A percentile compares a stretch with the other conserved stretches of the same genome.
phyloP scores from a whole-genome alignment of 92 coral and sea anemone species.

The Porites rus region DNA sequence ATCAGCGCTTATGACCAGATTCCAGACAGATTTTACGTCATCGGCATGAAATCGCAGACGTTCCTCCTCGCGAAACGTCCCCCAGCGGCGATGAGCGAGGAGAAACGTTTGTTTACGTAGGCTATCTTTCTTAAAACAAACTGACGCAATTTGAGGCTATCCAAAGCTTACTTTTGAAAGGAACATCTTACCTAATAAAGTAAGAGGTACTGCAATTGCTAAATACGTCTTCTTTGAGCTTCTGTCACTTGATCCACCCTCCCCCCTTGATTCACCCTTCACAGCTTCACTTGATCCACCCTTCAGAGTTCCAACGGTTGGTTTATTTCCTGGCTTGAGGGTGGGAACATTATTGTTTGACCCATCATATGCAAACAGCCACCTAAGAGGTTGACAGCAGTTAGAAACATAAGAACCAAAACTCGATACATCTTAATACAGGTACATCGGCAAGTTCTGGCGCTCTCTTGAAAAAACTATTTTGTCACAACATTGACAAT shows the following conservation, averaged over 20 bases:
- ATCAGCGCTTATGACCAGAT: no score
- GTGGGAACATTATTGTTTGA: no score
- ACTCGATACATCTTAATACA: not conserved
- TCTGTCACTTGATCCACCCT: not conserved
- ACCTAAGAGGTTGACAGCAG: not conserved
- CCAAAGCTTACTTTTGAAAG: not conserved
- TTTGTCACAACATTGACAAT: no score
- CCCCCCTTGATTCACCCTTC: no score
- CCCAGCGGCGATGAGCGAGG: no score
- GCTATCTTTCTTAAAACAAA: no score
- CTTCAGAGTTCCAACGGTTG: conserved; percentile 33
- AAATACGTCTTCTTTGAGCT: conserved; percentile 14
- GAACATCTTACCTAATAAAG: conserved; percentile 51
- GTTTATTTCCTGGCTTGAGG: not conserved
- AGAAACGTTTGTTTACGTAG: no score
- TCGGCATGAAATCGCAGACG: no score
- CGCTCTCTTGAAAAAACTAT: no score
- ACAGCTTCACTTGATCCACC: not conserved
- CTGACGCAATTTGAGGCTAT: not conserved
- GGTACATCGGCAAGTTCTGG: no score
- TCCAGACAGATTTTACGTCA: no score
- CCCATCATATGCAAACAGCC: conserved; percentile 7
- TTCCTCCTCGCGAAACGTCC: no score
- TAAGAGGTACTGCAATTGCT: conserved; percentile 50
- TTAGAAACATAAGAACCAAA: not conserved